Evolutionary conservation across 92 coral and sea anemone genomes (phyloP).

Genomic region (Pocillopora grandis): DNA sequence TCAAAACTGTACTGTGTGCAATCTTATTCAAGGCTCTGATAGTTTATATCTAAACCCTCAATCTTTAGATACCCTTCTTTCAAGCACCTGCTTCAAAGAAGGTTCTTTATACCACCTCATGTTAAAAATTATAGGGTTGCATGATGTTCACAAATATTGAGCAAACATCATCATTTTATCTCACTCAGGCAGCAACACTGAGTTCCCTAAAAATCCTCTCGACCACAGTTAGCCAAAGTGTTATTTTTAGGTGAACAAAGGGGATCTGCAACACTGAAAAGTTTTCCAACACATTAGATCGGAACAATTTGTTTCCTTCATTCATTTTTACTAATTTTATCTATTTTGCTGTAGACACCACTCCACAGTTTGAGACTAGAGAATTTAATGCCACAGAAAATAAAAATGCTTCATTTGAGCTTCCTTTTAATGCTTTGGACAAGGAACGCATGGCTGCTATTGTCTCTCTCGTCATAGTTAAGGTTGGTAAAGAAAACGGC

Average conservation of each 20-base stretch:
- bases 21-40: no score
- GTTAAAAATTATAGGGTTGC: not conserved
- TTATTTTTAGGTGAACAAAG: no score
- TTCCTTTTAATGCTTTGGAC: conserved; percentile 31
- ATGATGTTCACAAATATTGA: no score
- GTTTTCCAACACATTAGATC: not conserved
- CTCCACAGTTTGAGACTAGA: conserved; percentile 15
- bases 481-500: conserved; percentile 24
- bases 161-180: no score
- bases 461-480: conserved; percentile 12
- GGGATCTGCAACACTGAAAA: not conserved
- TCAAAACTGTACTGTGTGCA: no score
- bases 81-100: not conserved
- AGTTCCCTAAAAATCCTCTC: no score
- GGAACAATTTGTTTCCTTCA: not conserved
- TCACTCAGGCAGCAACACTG: no score
- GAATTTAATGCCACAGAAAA: conserved; percentile 19
- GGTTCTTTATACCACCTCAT: not conserved
- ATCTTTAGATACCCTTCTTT: no score
- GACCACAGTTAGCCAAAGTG: no score
- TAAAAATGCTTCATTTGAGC: conserved; percentile 28
- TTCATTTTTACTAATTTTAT: not conserved
- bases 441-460: conserved; percentile 9
- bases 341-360: conserved; percentile 21
- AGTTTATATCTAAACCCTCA: no score